Evolutionary conservation across 2,888 invertebrate species (phyloP).

Genomic region (Caenorhabditis sp.): DNA sequence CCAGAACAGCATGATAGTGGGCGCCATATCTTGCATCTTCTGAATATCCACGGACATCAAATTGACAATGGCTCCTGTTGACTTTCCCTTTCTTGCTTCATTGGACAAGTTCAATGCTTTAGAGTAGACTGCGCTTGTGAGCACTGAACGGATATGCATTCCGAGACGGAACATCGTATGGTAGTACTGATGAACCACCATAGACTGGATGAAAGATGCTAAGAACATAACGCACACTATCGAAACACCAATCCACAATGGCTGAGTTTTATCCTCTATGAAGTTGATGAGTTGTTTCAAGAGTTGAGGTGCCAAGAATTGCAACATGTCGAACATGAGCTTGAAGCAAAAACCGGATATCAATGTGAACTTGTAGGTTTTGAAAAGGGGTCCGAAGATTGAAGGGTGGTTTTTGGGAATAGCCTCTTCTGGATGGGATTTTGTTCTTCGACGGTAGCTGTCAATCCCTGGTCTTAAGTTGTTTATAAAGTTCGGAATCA

Average conservation of each 20-base stretch:
- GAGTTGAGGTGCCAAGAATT: slow-evolving; percentile 79
- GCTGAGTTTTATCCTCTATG: slow-evolving; percentile 77
- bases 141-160: slow-evolving; percentile 87
- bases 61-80: slow-evolving; percentile 86
- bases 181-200: slow-evolving; percentile 92
- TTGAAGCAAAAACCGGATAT: slow-evolving; percentile 78
- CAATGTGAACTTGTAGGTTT: slow-evolving; percentile 79
- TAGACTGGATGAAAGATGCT: slow-evolving; percentile 90
- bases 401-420: slow-evolving; percentile 76
- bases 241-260: slow-evolving; percentile 86
- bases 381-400: slow-evolving; percentile 77
- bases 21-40: slow-evolving; percentile 83
- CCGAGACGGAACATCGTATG: slow-evolving; percentile 90
- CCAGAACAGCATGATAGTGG: slow-evolving; percentile 82
- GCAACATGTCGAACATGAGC: slow-evolving; percentile 79
- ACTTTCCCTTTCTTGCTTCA: slow-evolving; percentile 84
- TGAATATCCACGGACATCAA: slow-evolving; percentile 86
- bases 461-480: slow-evolving; percentile 68
- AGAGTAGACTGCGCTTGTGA: slow-evolving; percentile 80
- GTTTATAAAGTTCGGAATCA: slow-evolving; percentile 74
- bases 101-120: slow-evolving; percentile 84
- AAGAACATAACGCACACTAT: slow-evolving; percentile 89
- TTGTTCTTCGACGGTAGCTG: slow-evolving; percentile 39
- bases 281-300: slow-evolving; percentile 79
- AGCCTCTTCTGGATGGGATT: slow-evolving; percentile 29